A percentile compares a stretch with the other conserved stretches of the same genome.
These are phyloP conservation scores for Oophaga pumilio DNA, from an alignment of 2,113 vertebrate genomes.

Conservation along the genomic window DNA sequence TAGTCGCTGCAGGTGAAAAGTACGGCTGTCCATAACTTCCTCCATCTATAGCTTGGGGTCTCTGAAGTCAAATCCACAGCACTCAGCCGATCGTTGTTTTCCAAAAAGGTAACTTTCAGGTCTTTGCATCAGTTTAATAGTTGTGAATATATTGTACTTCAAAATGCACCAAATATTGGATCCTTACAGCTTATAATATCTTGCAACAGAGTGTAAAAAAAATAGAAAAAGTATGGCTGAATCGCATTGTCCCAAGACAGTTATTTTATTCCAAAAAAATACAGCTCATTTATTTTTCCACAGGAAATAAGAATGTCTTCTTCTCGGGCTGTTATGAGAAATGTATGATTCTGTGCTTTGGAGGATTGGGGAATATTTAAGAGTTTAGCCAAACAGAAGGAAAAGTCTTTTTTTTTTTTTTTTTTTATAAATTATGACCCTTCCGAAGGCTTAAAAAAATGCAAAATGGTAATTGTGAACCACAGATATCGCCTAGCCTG, in stretches of 20 bases:
- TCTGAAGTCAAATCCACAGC: too few species aligned
- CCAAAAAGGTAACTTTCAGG: too few species aligned
- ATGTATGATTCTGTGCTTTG: constrained; percentile 58
- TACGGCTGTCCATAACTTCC: not conserved
- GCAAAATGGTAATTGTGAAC: constrained; percentile 16
- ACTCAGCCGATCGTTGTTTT: not conserved
- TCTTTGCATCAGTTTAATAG: too few species aligned
- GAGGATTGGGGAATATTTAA: constrained; percentile 61
- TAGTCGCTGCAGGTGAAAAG: not conserved
- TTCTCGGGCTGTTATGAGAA: constrained; percentile 62
- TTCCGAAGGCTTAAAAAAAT: constrained; percentile 53
- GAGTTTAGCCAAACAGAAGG: constrained; percentile 66
- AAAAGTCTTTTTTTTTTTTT: constrained; percentile 53
- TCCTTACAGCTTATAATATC: not conserved
- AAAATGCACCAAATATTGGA: not conserved
- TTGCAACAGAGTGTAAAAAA: not conserved
- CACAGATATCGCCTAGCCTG: constrained; percentile 59
- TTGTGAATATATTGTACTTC: not conserved
- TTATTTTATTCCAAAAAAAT: constrained; percentile 24
- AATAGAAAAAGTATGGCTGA: not conserved
- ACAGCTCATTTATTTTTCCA: constrained; percentile 6
- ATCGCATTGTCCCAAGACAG: not conserved
- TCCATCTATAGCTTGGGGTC: not conserved
- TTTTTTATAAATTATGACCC: constrained; percentile 49
- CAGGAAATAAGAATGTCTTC: constrained; percentile 54